Evolutionary conservation across 2,113 vertebrate genomes (phyloP), one percentile per base, ranked within the genome.

Genomic region (Cariama cristata): DNA sequence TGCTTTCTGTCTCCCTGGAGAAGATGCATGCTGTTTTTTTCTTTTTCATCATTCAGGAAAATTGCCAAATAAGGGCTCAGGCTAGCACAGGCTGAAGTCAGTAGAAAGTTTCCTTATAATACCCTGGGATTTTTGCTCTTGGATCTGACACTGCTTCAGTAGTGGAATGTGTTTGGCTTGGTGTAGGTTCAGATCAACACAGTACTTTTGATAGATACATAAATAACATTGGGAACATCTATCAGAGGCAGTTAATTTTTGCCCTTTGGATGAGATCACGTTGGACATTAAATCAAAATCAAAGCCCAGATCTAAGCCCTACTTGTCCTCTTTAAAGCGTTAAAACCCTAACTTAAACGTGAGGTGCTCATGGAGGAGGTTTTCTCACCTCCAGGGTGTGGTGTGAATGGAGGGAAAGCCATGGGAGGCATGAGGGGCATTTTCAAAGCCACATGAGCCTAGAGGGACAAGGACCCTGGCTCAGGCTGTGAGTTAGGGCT

Each of bases 61-160:
- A 93, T 68, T 85, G 89, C 77, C 89, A 96, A 87, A 82, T 91
- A 93, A 85, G 60, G 89, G 66, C 35, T 87, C 58, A 86, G 83
- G 53, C 69, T 76, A 91, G 73, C 40, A 74, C 14, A 79, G 83
- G 40, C 79, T 79, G 58, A 95, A 92, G 50, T 59, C 74, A 67
- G 20, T 82, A 76, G 26, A 66, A 89, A 69, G 23, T 68, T 87
- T 91, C 40, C 53, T 55, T 91, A 27, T 77, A 88, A 74, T 80
- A 66, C 42, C 38, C 79, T 23, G 17, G 55, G 73, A 94, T 66
- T 93, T 92, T 93, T 94, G 30, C n/a, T 90, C 38, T 94, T 91
- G 69, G 53, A 82, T 95, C 64, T 66, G 73, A 63, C 67, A 53
- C 26, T 1, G 0, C 55, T 92, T 91, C 38, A 77, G 71, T 89